Base-by-base conservation (phyloP, 2,113 vertebrate species). In the Noturus placidus region DNA sequence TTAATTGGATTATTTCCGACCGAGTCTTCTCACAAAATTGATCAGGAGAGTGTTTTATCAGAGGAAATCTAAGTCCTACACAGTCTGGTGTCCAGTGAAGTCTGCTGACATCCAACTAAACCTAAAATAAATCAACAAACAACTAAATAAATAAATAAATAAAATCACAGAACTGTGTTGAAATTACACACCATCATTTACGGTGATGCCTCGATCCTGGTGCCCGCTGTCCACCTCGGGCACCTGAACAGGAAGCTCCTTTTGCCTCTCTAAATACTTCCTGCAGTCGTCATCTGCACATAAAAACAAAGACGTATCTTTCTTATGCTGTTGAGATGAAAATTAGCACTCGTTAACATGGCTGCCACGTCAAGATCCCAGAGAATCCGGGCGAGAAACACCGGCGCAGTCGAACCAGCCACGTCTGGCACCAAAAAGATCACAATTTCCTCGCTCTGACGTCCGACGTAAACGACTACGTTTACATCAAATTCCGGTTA, bases 151-250 rank as follows among this genome's bases (percentile, higher is more conserved):
- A 15, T 9, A 54, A 17, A 35, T 67, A 2, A 25, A 65, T 14
- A 42, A n/a, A 17, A 61, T 27, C 13, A n/a, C 27, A 13, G 10
- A 11, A 1, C 17, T 25, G 4, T 6, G 6, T 0, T 20, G 8
- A 20, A 84, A 6, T 13, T 25, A 79, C 87, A 69, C 25, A 83
- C 80, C 96, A 0, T 99, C 98, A 0, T 91, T 91, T n/a, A 94
- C 93, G 19, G 98, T 99, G 92, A 99, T 95, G 38, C 96, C 96
- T 83, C 92, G 89, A 11, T 97, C 96, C 0, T 72, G 83, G 0
- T 95, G 95, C 0, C 97, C 97, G 94, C 98, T 99, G 93, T 97
- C 97, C 2, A 99, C 96, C 7, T 95, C 95, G 0, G 94, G 93
- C 33, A 97, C 98, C 83, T 99, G 98, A 11, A 99, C 50, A 0